phyloP scores from a whole-genome alignment of 2,888 invertebrate species.

The Protula sp. region DNA sequence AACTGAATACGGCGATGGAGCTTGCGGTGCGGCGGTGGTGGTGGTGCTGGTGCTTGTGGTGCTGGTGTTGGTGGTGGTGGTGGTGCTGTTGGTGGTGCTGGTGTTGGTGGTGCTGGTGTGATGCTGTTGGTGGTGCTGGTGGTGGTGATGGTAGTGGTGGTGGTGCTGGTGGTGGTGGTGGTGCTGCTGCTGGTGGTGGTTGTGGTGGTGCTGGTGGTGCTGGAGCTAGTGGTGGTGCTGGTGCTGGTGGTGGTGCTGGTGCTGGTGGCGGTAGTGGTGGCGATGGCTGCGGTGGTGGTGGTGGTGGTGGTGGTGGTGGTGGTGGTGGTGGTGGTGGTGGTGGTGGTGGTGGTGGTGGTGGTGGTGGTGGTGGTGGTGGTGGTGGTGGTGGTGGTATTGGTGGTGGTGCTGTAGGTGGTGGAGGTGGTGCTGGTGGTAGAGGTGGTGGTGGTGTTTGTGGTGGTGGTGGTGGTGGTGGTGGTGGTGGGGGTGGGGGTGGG shows the following conservation, averaged over 20 bases:
- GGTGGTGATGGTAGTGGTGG: not conserved
- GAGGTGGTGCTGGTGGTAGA: not conserved
- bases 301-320: slow-evolving; percentile 3
- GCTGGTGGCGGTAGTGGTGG: slow-evolving; percentile 5
- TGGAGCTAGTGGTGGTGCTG: not conserved
- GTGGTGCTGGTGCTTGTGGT: no score
- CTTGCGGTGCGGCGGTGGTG: no score
- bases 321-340: slow-evolving; percentile 2
- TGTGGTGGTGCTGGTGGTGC: no score
- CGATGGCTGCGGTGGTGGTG: slow-evolving; percentile 2
- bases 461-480: no score
- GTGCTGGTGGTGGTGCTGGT: no score
- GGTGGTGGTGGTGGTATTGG: no score
- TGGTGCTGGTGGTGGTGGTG: not conserved
- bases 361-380: no score
- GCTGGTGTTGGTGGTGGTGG: no score
- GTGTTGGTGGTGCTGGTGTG: slow-evolving; percentile 5
- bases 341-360: slow-evolving; percentile 4
- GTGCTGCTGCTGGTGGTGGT: not conserved
- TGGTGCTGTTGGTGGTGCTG: slow-evolving; percentile 3
- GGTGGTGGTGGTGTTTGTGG: no score
- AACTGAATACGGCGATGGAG: no score
- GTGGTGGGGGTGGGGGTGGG: no score
- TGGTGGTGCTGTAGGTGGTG: not conserved
- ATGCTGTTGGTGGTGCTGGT: not conserved